These are phyloP conservation scores for Pseudocheirus occidentalis DNA, from an alignment of 2,797 vertebrate genomes.

Conservation along the genomic window DNA sequence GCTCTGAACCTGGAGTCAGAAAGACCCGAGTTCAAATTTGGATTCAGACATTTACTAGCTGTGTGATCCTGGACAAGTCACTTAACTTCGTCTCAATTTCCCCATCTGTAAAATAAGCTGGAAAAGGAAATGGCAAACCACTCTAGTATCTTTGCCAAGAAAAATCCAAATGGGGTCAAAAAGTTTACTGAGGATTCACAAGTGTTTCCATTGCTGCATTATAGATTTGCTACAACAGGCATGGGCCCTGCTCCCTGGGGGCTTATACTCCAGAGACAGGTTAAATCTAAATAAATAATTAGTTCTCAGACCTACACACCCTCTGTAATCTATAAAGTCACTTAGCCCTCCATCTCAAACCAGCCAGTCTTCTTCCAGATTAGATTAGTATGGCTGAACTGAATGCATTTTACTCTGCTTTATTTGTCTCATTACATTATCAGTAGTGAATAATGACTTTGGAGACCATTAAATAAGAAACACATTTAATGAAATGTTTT, in stretches of 20 bases:
- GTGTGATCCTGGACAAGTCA: not conserved
- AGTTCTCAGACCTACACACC: not conserved
- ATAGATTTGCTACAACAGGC: not conserved
- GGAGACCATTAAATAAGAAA: slow-evolving; percentile 41
- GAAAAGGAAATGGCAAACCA: not conserved
- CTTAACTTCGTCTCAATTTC: not conserved
- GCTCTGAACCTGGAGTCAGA: not conserved
- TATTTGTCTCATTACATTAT: not conserved
- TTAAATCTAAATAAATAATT: not conserved
- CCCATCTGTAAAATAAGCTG: not conserved
- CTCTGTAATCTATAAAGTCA: not conserved
- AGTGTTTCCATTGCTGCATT: not conserved
- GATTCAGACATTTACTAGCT: not conserved
- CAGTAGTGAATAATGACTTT: not conserved
- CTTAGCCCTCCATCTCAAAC: not conserved
- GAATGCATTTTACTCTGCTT: not conserved
- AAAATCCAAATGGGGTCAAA: not conserved
- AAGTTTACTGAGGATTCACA: not conserved
- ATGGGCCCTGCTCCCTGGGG: not conserved
- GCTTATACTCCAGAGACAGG: not conserved
- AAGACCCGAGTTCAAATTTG: not conserved
- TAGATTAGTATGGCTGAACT: not conserved
- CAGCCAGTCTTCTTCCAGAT: not conserved
- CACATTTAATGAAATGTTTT: slow-evolving; percentile 57
- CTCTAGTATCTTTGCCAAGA: not conserved